Evolutionary conservation across 1,140 invertebrate genomes (phyloP), one percentile per base, ranked within the genome.

Genomic region (Nymphalis io): DNA sequence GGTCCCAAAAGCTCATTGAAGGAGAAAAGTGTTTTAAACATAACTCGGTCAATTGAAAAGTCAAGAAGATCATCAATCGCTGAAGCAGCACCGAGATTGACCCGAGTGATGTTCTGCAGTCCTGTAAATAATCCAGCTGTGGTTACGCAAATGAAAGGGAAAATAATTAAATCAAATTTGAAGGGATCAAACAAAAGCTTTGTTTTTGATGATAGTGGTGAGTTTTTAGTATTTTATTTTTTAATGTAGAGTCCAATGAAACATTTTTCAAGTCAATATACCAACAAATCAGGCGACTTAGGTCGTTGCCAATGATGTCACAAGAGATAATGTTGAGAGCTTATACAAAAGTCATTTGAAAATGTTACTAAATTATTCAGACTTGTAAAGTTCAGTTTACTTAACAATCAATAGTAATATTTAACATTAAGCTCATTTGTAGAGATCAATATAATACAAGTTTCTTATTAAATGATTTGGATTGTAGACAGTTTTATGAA

Each of bases 141-240:
- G 0, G 72, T 74, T 1, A 73, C 72, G 2, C 80, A 84, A 16
- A 74, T 85, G 55, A 86, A 84, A 53, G 74, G 79, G 15, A 88
- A 87, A 68, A 72, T 91, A 27, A 92, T 92, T 40, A 92, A 92
- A 63, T 92, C 90, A 6, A 92, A 82, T 72, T 66, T 92, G 61
- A 92, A 92, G 62, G 90, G 89, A 38, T 91, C 89, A 5, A 91
- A 89, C 44, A 92, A 92, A 74, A 91, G 90, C 70, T 92, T 92
- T 63, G 60, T 89, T 10, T 84, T 87, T 74, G 80, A 89, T 62
- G 83, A 88, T 11, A 81, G 60, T 75, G 77, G 88, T 89, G 64
- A 85, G 83, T 80, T 42, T n/a, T n/a, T n/a, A n/a, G n/a, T n/a
- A 18, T 60, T 66, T 61, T 51, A 53, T 73, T 3, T 67, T 51